phyloP scores from a whole-genome alignment of 2,888 invertebrate species.

The Eupsilia transversa region DNA sequence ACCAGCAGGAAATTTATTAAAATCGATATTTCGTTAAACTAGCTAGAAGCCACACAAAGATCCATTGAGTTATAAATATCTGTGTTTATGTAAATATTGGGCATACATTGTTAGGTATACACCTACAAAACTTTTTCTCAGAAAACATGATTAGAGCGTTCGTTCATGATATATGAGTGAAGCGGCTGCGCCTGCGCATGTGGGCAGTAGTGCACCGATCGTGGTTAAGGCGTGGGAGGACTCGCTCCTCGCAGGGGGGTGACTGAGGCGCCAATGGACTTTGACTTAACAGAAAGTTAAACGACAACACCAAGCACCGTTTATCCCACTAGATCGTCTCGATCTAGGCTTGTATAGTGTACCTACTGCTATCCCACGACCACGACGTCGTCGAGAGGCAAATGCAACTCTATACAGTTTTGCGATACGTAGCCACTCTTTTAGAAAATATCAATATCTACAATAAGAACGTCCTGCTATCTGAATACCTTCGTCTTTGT shows the following conservation, averaged over 20 bases:
- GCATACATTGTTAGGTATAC: constrained; percentile 53
- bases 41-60: constrained; percentile 26
- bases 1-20: constrained; percentile 6
- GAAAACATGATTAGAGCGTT: constrained; percentile 57
- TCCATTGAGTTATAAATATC: constrained; percentile 49
- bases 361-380: constrained; percentile 10
- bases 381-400: not conserved
- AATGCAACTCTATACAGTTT: constrained; percentile 17
- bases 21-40: constrained; percentile 10
- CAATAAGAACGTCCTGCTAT: not conserved
- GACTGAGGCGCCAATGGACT: constrained; percentile 66
- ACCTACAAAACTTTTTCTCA: constrained; percentile 55
- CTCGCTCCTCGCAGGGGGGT: constrained; percentile 68
- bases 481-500: constrained; percentile 1
- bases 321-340: constrained; percentile 34
- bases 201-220: constrained; percentile 64
- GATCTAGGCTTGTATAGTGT: not conserved
- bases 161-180: constrained; percentile 45
- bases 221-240: constrained; percentile 74
- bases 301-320: constrained; percentile 39
- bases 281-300: constrained; percentile 63
- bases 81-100: constrained; percentile 54
- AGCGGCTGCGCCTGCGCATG: constrained; percentile 28
- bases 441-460: constrained; percentile 11
- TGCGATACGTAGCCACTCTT: not conserved